A percentile compares a stretch with the other conserved stretches of the same genome.
Conservation (phyloP, 2,888 invertebrate species). For the Melinaea menophilus region DNA sequence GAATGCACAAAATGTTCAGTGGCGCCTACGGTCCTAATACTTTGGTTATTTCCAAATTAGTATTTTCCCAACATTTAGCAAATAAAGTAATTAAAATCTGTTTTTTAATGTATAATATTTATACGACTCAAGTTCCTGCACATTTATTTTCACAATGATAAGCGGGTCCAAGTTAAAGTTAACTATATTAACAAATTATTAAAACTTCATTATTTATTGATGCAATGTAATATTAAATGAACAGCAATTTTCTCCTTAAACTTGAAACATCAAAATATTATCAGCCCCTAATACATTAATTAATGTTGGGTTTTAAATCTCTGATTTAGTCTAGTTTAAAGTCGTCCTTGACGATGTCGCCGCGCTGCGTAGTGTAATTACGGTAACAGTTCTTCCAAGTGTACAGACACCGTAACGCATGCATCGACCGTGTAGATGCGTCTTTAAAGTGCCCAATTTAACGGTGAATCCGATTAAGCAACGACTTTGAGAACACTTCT, state of each 20-base stretch:
- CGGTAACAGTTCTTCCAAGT: slow-evolving; percentile 61
- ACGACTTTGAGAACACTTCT: slow-evolving; percentile 25
- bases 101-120: too few relatives aligned
- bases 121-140: too few relatives aligned
- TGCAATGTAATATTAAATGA: not conserved
- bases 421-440: slow-evolving; percentile 60
- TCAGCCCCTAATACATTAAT: not conserved
- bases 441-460: slow-evolving; percentile 72
- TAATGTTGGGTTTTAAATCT: not conserved
- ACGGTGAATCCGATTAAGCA: slow-evolving; percentile 53
- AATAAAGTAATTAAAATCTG: too few relatives aligned
- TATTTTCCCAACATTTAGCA: too few relatives aligned
- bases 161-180: too few relatives aligned
- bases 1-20: too few relatives aligned
- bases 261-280: not conserved
- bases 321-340: not conserved
- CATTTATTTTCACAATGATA: too few relatives aligned
- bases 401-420: slow-evolving; percentile 38
- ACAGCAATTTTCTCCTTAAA: not conserved
- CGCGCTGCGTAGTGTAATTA: slow-evolving; percentile 50
- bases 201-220: too few relatives aligned
- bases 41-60: too few relatives aligned
- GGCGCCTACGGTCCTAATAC: too few relatives aligned
- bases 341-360: not conserved
- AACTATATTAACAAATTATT: too few relatives aligned